Evolutionary conservation across 2,888 invertebrate species (phyloP), one percentile per base, ranked within the genome.

Genomic region (Drosophila lacicola): DNA sequence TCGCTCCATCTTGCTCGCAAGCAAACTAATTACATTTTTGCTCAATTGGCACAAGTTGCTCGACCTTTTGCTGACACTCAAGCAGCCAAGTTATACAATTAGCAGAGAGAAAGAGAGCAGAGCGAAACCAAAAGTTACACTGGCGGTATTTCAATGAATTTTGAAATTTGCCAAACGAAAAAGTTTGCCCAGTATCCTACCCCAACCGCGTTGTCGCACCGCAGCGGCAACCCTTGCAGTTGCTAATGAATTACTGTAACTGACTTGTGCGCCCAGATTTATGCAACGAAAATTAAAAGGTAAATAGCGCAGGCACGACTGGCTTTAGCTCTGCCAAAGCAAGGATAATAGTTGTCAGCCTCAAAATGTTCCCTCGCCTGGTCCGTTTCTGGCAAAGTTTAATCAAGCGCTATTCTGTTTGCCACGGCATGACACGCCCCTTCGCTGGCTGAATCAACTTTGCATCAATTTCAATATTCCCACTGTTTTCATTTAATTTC

Each of bases 381-480:
- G 34, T 19, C 29, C 17, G 37, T 29, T 37, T 47, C 45, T 17
- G 41, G 47, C n/a, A 55, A 85, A 85, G 88, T 83, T 88, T 83
- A 83, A 83, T 83, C 88, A 83, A 88, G 88, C 86, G 71, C 79
- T 72, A 64, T 80, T 84, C 82, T 87, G 82, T 82, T 81, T 81
- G 78, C 66, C 55, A 17, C 42, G 50, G 46, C 66, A 42, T 45
- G 45, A 47, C 58, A 69, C 58, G 56, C 79, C 67, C 53, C 19
- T 25, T 13, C 39, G 45, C 41, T 57, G 65, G 61, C 56, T 83
- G 78, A 74, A 86, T 87, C 80, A 87, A 89, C 87, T 89, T 85
- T 85, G 85, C 85, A 85, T 85, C 89, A 85, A 85, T 85, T 85
- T 85, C 89, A 85, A 85, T 85, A 85, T 83, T 89, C 85, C 89